Evolutionary conservation across 2,797 vertebrate genomes (phyloP).

Genomic region (Cygnus olor): DNA sequence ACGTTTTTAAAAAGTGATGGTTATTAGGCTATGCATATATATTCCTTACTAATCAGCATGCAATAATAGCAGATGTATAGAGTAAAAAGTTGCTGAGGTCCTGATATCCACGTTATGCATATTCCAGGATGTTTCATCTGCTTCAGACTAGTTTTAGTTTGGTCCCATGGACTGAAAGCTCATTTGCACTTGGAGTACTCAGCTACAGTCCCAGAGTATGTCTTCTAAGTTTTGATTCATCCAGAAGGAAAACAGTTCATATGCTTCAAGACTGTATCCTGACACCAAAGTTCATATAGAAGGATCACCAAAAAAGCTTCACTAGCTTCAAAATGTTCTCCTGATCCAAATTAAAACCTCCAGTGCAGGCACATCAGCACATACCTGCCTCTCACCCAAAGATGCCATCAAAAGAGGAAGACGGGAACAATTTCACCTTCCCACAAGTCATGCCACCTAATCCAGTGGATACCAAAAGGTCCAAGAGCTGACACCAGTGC

Average conservation of each 20-base stretch:
- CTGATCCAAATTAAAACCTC: neutral
- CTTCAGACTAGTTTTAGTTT: neutral
- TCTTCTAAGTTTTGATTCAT: neutral
- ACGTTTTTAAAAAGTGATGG: neutral
- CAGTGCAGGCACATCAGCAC: neutral
- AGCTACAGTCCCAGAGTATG: neutral
- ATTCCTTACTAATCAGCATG: neutral
- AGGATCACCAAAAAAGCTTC: neutral
- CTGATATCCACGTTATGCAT: neutral
- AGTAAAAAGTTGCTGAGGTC: neutral
- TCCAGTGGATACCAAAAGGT: neutral
- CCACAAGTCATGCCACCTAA: neutral
- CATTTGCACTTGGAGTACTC: neutral
- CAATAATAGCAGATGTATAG: neutral
- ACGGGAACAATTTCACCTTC: neutral
- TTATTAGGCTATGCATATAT: neutral
- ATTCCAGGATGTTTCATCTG: neutral
- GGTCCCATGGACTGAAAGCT: neutral
- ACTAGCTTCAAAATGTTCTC: neutral
- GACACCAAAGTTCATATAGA: neutral
- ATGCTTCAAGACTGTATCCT: neutral
- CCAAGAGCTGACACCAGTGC: neutral
- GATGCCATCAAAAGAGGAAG: neutral
- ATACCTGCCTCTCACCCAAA: neutral
- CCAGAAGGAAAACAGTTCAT: neutral